Evolutionary conservation across 2,888 invertebrate species (phyloP), one percentile per base, ranked within the genome.

Genomic region (Drosophila neonasuta): DNA sequence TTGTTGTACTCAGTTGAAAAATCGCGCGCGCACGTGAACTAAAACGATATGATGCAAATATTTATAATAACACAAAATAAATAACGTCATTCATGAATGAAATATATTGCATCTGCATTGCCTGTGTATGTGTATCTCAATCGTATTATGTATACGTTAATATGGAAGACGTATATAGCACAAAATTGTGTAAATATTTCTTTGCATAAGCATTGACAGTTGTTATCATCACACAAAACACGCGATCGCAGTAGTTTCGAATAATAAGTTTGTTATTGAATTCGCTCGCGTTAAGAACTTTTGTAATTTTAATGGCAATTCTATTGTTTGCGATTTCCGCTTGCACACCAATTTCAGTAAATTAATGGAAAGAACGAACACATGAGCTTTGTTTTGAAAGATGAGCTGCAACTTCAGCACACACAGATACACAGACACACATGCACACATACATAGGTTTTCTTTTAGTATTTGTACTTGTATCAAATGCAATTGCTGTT

Each of bases 71-170:
- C 64, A 62, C 57, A 69, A 68, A 67, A 70, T 56, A 46, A 54
- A 52, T 70, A 75, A 71, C 56, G 46, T 52, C 74, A 67, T 70
- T 85, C 66, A 77, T 85, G 76, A 85, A 85, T 87, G 73, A 71
- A 68, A 10, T 41, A 24, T 20, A 15, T 42, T 36, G 62, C 55
- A 63, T 56, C 41, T 32, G 39, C 8, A 44, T n/a, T 24, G 15
- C 15, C 56, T 29, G 24, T 36, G 39, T 15, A 13, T 36, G 17
- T 32, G 24, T 45, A 41, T 32, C 30, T 50, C n/a, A 39, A 15
- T 44, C 24, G 6, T 41, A 34, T 52, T n/a, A 57, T n/a, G 52
- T 48, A 52, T 20, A 49, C 34, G 58, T 41, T 48, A 11, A 49
- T 51, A 32, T 50, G 51, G 15, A 59, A 30, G 30, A 30, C 32